A percentile compares a stretch with the other conserved stretches of the same genome.
These are phyloP conservation scores for Gallirallus australis DNA, from an alignment of 2,797 vertebrate genomes.

Conservation along the genomic window DNA sequence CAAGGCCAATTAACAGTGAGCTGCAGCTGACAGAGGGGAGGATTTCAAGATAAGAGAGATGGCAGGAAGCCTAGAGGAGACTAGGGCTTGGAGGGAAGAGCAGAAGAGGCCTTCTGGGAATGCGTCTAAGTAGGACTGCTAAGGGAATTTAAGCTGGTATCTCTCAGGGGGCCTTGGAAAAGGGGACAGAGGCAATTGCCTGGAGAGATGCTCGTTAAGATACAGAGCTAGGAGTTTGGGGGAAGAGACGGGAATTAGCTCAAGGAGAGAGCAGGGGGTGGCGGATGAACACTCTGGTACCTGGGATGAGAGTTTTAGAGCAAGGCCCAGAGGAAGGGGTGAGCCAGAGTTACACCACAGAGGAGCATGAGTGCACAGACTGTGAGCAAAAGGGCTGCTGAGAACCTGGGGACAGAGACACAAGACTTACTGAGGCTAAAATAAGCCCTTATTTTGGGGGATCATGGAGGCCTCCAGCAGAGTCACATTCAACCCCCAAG, in stretches of 20 bases:
- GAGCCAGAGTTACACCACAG: background rate
- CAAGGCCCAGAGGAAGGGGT: background rate
- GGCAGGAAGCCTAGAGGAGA: slow-evolving; percentile 39
- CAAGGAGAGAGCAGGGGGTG: background rate
- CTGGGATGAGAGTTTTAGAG: background rate
- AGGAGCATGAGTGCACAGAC: background rate
- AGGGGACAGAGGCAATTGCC: background rate
- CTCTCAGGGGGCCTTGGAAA: background rate
- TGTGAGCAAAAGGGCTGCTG: background rate
- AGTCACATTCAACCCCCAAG: background rate
- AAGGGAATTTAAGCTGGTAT: background rate
- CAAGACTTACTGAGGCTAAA: background rate
- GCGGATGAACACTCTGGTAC: background rate
- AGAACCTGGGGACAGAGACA: background rate
- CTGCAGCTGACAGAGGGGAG: slow-evolving; percentile 34
- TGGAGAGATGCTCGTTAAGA: background rate
- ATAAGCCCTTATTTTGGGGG: background rate
- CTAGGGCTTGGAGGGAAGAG: background rate
- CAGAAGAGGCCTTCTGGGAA: background rate
- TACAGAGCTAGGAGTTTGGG: background rate
- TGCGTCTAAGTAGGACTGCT: background rate
- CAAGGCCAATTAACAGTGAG: slow-evolving; percentile 10
- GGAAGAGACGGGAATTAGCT: background rate
- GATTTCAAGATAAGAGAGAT: slow-evolving; percentile 39
- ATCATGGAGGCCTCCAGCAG: background rate